phyloP scores from a whole-genome alignment of 2,797 vertebrate species.

The Myoxocephalus aenaeus region DNA sequence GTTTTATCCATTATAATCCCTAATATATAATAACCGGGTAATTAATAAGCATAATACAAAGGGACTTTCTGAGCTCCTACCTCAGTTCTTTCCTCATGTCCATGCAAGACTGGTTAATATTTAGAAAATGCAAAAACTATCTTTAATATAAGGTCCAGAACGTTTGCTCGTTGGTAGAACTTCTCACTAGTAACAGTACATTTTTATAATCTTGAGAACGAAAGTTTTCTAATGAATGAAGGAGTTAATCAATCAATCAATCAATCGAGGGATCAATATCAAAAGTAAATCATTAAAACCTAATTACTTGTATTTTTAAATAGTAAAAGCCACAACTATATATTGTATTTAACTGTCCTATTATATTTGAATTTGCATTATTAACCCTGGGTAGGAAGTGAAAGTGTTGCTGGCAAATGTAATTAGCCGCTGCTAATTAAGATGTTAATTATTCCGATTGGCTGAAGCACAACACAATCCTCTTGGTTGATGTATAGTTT shows the following conservation, averaged over 20 bases:
- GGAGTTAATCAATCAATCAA: not conserved
- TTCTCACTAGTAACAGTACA: not conserved
- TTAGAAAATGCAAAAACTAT: not conserved
- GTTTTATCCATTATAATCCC: not conserved
- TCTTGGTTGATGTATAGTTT: not conserved
- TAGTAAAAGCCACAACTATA: not conserved
- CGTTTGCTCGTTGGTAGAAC: not conserved
- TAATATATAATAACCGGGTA: not conserved
- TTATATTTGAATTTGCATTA: not conserved
- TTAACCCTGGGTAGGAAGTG: not conserved
- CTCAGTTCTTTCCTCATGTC: not conserved
- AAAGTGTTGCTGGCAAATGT: not conserved
- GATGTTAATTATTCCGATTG: not conserved
- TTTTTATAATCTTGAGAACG: not conserved
- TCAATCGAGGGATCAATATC: not conserved
- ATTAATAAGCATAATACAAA: not conserved
- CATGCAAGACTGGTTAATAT: not conserved
- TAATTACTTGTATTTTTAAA: not conserved
- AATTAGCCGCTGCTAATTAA: slow-evolving; percentile 10
- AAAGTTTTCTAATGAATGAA: not conserved
- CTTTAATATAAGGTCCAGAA: not conserved
- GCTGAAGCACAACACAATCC: not conserved
- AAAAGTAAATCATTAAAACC: not conserved
- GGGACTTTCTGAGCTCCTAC: not conserved
- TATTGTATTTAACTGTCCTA: not conserved